Evolutionary conservation across 1,140 invertebrate species (phyloP).

Genomic region (Hypothenemus hampei): DNA sequence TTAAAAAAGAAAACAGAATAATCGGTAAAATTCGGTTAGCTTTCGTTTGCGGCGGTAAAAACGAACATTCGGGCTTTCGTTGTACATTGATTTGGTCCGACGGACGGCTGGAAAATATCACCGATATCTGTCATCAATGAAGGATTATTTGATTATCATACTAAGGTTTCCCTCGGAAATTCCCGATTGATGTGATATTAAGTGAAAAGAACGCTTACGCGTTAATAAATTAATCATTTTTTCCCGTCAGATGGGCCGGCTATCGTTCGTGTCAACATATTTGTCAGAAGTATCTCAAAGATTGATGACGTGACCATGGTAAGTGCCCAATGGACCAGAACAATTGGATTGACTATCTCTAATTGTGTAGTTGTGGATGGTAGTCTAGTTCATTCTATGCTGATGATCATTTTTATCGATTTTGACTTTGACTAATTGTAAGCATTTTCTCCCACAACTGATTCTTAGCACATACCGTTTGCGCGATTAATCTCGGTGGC

Average conservation of each 20-base stretch:
- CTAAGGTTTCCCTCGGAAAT: not conserved
- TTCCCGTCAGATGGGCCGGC: slow-evolving; percentile 75
- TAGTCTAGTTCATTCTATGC: slow-evolving; percentile 34
- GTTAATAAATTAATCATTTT: slow-evolving; percentile 32
- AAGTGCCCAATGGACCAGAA: slow-evolving; percentile 57
- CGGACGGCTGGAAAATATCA: no score
- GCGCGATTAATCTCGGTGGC: slow-evolving; percentile 12
- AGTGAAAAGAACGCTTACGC: no score
- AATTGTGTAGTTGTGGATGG: slow-evolving; percentile 41
- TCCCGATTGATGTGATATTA: not conserved
- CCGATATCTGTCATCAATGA: no score
- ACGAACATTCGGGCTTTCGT: no score
- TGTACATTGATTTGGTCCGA: no score
- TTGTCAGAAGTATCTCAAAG: slow-evolving; percentile 96
- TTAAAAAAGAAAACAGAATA: no score
- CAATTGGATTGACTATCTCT: slow-evolving; percentile 38
- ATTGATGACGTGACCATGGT: slow-evolving; percentile 98
- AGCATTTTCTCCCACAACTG: slow-evolving; percentile 26
- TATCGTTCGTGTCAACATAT: slow-evolving; percentile 92
- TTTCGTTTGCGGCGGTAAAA: no score
- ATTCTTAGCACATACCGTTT: slow-evolving; percentile 26
- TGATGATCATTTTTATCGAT: slow-evolving; percentile 20
- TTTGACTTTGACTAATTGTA: slow-evolving; percentile 15
- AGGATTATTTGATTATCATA: no score
- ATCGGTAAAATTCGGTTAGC: no score